Base-by-base conservation (phyloP, 2,113 vertebrate species). In the Willisornis vidua region DNA sequence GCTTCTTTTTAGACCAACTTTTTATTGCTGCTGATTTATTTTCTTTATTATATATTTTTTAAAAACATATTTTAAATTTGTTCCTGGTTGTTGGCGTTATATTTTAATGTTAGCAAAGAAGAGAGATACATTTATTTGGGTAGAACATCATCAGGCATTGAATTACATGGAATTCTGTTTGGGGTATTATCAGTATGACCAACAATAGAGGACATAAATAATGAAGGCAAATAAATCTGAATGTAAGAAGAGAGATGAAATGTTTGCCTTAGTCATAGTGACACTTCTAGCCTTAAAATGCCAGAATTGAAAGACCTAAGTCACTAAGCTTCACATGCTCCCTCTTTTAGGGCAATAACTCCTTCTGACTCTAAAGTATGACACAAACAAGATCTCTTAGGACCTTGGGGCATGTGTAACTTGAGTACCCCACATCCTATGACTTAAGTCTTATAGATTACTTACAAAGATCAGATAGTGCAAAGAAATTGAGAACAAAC, bases 401-500 rank as follows among this genome's bases (percentile, higher is more conserved):
- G 63, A 90, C 58, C 94, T 92, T 72, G 57, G 45, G 89, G 93
- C 82, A 62, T 74, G 89, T 94, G 92, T 94, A 97, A 96, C 45
- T 80, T 87, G 92, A 97, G 85, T 92, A 85, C 94, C 70, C 79
- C 89, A 65, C 23, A 65, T 94, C 85, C 88, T 85, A 66, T 39
- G 43, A 51, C 81, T 96, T 93, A 95, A 96, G 52, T 92, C 94
- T 93, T 83, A 89, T 62, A 91, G 89, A 91, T 96, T 94, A 78
- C 73, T 85, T 94, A 71, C n/a, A 63, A 93, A 92, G 71, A 96
- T 89, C 89, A 94, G 85, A 96, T 84, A 93, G 25, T 94, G 87
- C 54, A 89, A 94, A 91, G 89, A 94, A 96, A 96, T 87, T 81
- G 83, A 88, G 85, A 94, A 88, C 85, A 90, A 96, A 67, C 57